Base-by-base conservation (phyloP, 2,113 vertebrate species). In the Solea solea region DNA sequence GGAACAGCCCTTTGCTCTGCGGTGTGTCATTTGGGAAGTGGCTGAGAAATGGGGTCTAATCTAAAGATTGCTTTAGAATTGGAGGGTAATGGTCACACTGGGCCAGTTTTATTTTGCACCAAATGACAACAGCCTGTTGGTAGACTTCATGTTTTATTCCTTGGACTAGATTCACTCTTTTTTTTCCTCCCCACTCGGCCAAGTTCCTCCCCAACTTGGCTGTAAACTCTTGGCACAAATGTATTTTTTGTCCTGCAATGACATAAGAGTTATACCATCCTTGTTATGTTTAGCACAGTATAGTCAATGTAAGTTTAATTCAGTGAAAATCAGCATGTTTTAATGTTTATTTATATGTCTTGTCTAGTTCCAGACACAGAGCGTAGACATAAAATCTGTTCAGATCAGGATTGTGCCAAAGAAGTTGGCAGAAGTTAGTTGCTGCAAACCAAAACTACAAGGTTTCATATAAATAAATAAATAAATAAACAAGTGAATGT, bases 211-310 rank as follows among this genome's bases (percentile, higher is more conserved):
- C 40, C 21, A 11, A 16, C 16, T 42, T 49, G 10, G 58, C 49
- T 12, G 45, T 59, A 50, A 49, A 48, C 55, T 64, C 16, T 25
- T 64, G 60, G 41, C 48, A 70, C 60, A 41, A 7, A 42, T 49
- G 28, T 16, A 34, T 57, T 57, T 64, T 52, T 53, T 21, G 40
- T 41, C 50, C 15, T 40, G 16, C 12, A 0, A 62, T 50, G 11
- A 49, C 42, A 41, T 76, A 53, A 64, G 40, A 64, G 34, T 51
- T n/a, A 53, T 58, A 40, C 52, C 56, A 13, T 50, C 27, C 59
- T 60, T 5, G 34, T 34, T 21, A 21, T 21, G 21, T 21, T 1
- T 1, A 21, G 1, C 21, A 21, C 21, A 21, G 21, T 21, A 21
- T 21, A 21, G 21, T 21, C 21, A 54, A 16, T 9, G 56, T 52